Conservation (phyloP, 2,888 invertebrate genomes). For the Pyrrhia umbra region DNA sequence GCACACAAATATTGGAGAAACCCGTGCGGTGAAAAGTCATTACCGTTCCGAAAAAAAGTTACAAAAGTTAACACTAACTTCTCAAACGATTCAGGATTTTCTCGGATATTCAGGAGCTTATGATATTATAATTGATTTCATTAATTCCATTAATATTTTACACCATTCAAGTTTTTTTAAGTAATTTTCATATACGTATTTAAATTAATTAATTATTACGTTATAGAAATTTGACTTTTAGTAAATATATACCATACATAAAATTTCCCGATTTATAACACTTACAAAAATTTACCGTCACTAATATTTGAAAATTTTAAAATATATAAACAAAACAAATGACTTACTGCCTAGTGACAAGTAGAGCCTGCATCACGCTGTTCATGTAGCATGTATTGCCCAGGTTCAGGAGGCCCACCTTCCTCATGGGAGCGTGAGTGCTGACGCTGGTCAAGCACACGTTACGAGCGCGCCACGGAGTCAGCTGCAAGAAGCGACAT, state of each 20-base stretch:
- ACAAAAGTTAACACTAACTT: neutral
- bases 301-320: too few species aligned
- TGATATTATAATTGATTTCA: too few species aligned
- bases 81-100: neutral
- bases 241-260: too few species aligned
- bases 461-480: conserved; percentile 76
- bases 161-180: too few species aligned
- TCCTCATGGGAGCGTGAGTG: conserved; percentile 75
- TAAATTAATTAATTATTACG: neutral
- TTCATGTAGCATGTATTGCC: conserved; percentile 98
- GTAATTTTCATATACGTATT: too few species aligned
- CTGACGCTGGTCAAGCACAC: conserved; percentile 64
- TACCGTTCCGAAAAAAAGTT: too few species aligned
- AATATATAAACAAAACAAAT: neutral
- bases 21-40: too few species aligned
- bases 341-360: conserved; percentile 94
- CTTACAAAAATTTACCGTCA: too few species aligned
- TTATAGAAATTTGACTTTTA: neutral
- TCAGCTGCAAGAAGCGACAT: conserved; percentile 73
- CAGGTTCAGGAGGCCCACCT: conserved; percentile 95
- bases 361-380: conserved; percentile 95
- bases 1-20: neutral
- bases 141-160: too few species aligned
- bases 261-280: too few species aligned
- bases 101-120: neutral